Conservation (phyloP, 2,888 invertebrate genomes). For the Gandaritis pyraliata region DNA sequence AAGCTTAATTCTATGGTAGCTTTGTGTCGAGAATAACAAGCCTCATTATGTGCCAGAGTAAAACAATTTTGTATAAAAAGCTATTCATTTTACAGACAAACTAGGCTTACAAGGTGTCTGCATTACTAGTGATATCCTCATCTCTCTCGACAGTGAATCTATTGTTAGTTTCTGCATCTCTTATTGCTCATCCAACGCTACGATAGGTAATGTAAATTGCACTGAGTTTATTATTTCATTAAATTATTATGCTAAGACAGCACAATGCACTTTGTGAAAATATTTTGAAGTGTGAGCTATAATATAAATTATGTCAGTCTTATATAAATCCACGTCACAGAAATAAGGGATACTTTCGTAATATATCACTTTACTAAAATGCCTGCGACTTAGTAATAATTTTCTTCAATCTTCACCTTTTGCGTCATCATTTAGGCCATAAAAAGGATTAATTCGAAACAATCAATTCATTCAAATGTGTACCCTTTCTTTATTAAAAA, state of each 20-base stretch:
- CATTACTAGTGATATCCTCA: constrained; percentile 16
- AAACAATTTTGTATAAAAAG: neutral
- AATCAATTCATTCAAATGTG: too few species aligned
- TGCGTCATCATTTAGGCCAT: too few species aligned
- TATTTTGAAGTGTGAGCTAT: neutral
- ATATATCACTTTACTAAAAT: neutral
- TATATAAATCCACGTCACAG: neutral
- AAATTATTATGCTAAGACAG: constrained; percentile 1
- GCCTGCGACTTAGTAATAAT: too few species aligned
- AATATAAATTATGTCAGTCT: neutral
- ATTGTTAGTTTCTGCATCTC: constrained; percentile 32
- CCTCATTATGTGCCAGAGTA: too few species aligned
- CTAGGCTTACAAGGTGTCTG: neutral
- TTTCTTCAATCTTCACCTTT: too few species aligned
- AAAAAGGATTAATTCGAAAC: too few species aligned
- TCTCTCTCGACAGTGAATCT: constrained; percentile 22
- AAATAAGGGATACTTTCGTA: neutral
- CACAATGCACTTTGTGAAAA: constrained; percentile 5
- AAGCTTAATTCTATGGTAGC: too few species aligned
- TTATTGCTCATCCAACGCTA: constrained; percentile 29
- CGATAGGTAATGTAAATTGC: constrained; percentile 17
- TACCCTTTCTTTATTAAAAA: too few species aligned
- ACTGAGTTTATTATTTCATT: constrained; percentile 25
- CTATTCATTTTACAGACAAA: neutral
- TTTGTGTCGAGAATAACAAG: too few species aligned